These are phyloP conservation scores for Apodemia hepburni DNA, from an alignment of 2,888 invertebrate species.

Conservation along the genomic window DNA sequence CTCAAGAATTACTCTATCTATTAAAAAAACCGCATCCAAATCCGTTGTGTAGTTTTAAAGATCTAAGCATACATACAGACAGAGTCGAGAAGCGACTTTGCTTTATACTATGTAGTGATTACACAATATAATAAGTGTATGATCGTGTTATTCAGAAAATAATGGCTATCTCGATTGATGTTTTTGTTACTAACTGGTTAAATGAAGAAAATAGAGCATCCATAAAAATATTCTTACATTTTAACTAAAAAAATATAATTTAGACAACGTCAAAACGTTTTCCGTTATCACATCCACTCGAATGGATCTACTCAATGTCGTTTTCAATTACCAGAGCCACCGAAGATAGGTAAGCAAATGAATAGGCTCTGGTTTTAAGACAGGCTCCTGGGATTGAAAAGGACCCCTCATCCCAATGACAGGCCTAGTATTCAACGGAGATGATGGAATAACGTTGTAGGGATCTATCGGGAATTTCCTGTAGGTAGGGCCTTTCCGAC, in stretches of 20 bases:
- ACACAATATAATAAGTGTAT: too few species aligned
- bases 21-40: too few species aligned
- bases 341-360: slow-evolving; percentile 59
- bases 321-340: slow-evolving; percentile 61
- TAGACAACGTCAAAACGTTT: slow-evolving; percentile 49
- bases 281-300: slow-evolving; percentile 60
- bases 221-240: slow-evolving; percentile 12
- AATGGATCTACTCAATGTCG: slow-evolving; percentile 61
- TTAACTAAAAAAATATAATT: slow-evolving; percentile 26
- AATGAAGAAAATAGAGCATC: too few species aligned
- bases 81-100: too few species aligned
- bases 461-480: slow-evolving; percentile 43
- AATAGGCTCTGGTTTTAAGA: slow-evolving; percentile 60
- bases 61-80: too few species aligned
- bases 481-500: slow-evolving; percentile 18
- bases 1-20: too few species aligned
- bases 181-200: too few species aligned
- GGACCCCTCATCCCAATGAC: slow-evolving; percentile 55
- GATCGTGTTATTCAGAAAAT: too few species aligned
- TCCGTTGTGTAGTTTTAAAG: too few species aligned
- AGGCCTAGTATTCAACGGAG: slow-evolving; percentile 52
- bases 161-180: too few species aligned
- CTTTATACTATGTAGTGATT: too few species aligned
- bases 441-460: slow-evolving; percentile 67
- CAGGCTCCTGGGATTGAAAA: slow-evolving; percentile 52